These are phyloP conservation scores for Phortica magna DNA, from an alignment of 2,888 invertebrate species.

Conservation along the genomic window DNA sequence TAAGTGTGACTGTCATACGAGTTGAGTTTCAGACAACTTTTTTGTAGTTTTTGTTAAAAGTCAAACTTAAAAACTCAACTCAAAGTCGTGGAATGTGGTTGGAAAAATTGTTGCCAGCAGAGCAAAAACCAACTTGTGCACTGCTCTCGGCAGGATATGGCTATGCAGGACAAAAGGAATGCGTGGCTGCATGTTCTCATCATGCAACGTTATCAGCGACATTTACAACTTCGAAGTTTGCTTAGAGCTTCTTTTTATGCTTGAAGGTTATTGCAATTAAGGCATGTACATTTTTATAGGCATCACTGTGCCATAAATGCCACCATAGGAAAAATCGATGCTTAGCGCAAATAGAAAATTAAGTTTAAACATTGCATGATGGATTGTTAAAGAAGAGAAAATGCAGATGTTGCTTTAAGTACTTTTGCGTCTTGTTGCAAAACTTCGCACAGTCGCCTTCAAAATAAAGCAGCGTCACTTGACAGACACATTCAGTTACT, in stretches of 20 bases:
- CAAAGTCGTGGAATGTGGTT: conserved; percentile 47
- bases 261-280: no score
- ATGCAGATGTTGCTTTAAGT: no score
- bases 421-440: not conserved
- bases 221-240: conserved; percentile 58
- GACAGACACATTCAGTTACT: conserved; percentile 71
- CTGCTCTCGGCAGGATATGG: conserved; percentile 69
- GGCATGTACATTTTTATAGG: no score
- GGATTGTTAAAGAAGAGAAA: no score
- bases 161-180: conserved; percentile 45
- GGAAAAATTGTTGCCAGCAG: conserved; percentile 4
- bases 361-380: no score
- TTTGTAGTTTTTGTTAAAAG: conserved; percentile 34
- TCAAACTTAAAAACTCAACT: conserved; percentile 37
- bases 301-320: no score
- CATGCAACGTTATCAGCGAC: conserved; percentile 68
- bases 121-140: conserved; percentile 59
- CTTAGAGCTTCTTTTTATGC: no score
- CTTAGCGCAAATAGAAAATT: no score
- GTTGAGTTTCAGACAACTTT: not conserved
- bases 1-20: conserved; percentile 17
- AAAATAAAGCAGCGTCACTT: conserved; percentile 71
- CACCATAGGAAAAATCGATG: no score
- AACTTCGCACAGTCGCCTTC: conserved; percentile 50
- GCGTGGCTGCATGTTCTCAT: not conserved